Evolutionary conservation across 1,140 invertebrate species (phyloP), one percentile per base, ranked within the genome.

Genomic region (Saccostrea echinata): DNA sequence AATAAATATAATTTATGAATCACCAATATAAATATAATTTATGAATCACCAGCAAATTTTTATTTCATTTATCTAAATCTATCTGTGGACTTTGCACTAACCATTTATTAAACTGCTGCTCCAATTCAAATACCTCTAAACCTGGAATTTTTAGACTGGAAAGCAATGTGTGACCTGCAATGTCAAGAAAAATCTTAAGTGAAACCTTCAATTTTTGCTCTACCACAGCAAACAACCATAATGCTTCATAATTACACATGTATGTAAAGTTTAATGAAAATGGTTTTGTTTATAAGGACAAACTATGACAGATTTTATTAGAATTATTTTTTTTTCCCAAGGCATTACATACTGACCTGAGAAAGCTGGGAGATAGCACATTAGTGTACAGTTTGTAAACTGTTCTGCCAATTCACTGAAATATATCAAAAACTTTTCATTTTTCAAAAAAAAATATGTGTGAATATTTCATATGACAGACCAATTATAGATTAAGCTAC

Each of bases 351-450:
- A 55, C 71, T 90, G 30, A 94, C 94, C 92, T 90, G 94, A 93
- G 89, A 95, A 95, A 43, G 94, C 94, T 84, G 95, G 95, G 27
- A 95, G 90, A 89, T 94, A 95, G 84, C 92, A 94, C 92, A 95
- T 94, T 53, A 95, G 84, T 21, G 94, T 93, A 89, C 94, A 95
- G 84, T 95, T 94, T 21, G 94, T 94, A 71, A 93, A 94, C 91
- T 94, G 93, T 86, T 94, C 93, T 52, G 93, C 93, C 53, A 94
- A 87, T 83, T 94, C 93, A 90, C 93, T 93, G 87, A 53, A 92
- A 92, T 30, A 30, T 30, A 30, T 13, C 12, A 33, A 76, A 76
- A n/a, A 64, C 0, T 8, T n/a, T 64, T 24, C 21, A 21, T 21
- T n/a, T 24, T 64, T 52, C 21, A 57, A 53, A 53, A 43, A n/a